Evolutionary conservation across 2,113 vertebrate species (phyloP).

Genomic region (Passer domesticus): DNA sequence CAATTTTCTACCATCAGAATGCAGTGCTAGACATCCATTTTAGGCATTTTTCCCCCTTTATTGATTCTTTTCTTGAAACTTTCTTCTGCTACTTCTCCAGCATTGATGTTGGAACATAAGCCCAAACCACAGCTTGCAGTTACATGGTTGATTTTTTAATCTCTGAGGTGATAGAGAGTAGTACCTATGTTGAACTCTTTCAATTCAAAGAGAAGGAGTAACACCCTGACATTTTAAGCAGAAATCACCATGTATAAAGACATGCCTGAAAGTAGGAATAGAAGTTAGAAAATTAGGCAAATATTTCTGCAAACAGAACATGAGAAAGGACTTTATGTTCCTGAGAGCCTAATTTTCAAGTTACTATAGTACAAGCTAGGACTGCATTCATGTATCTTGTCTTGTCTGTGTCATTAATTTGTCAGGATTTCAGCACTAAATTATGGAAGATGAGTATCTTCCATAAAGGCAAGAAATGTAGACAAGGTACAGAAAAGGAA

Average conservation of each 20-base stretch:
- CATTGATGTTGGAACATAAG: neutral
- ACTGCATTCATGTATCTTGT: neutral
- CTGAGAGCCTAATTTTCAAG: neutral
- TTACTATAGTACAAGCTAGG: neutral
- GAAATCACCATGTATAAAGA: neutral
- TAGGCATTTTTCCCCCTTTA: neutral
- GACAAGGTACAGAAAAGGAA: neutral
- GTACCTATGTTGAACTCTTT: neutral
- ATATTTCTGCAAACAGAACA: neutral
- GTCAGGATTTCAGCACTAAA: neutral
- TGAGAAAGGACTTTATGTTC: neutral
- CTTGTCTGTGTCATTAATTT: neutral
- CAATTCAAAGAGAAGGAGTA: neutral
- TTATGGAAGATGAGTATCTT: neutral
- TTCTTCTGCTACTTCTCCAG: neutral
- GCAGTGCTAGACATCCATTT: neutral
- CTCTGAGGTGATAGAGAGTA: neutral
- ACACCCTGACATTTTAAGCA: neutral
- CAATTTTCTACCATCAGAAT: neutral
- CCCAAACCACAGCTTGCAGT: neutral
- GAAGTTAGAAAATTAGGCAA: neutral
- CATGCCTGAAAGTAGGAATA: neutral
- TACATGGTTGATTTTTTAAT: neutral
- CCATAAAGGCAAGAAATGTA: neutral
- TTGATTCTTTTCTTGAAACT: neutral